phyloP scores from a whole-genome alignment of 2,113 vertebrate species.

The Sciurus niger region DNA sequence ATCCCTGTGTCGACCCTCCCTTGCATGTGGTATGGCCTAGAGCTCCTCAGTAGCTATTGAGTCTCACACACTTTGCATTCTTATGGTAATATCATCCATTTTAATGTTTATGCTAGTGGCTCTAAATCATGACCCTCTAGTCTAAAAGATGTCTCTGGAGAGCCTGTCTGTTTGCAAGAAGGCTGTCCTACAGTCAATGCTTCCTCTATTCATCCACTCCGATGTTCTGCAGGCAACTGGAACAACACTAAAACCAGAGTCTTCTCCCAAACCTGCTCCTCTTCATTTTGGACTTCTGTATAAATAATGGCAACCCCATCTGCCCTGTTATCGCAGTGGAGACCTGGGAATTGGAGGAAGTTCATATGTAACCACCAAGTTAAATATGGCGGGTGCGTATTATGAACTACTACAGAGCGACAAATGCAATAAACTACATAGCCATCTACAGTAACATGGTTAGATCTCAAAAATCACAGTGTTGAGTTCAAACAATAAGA shows the following conservation, averaged over 20 bases:
- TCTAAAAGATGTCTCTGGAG: background rate
- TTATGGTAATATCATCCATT: background rate
- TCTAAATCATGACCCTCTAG: background rate
- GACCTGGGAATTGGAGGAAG: background rate
- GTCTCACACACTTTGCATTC: background rate
- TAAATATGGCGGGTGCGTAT: background rate
- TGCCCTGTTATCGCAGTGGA: background rate
- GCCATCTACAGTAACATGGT: background rate
- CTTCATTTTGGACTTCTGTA: background rate
- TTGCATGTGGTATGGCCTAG: background rate
- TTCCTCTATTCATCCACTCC: background rate
- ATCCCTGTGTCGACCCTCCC: background rate
- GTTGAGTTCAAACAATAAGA: background rate
- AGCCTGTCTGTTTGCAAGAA: background rate
- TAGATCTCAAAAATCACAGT: background rate
- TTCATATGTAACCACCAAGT: background rate
- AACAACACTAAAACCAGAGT: background rate
- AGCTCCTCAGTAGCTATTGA: background rate
- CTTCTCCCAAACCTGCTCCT: background rate
- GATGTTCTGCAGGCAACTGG: background rate
- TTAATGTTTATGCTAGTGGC: background rate
- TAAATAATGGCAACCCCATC: background rate
- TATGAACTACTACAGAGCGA: background rate
- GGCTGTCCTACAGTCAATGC: background rate
- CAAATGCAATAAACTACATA: background rate